phyloP scores from a whole-genome alignment of 1,140 invertebrate genomes.

The Drosophila micromelanica region DNA sequence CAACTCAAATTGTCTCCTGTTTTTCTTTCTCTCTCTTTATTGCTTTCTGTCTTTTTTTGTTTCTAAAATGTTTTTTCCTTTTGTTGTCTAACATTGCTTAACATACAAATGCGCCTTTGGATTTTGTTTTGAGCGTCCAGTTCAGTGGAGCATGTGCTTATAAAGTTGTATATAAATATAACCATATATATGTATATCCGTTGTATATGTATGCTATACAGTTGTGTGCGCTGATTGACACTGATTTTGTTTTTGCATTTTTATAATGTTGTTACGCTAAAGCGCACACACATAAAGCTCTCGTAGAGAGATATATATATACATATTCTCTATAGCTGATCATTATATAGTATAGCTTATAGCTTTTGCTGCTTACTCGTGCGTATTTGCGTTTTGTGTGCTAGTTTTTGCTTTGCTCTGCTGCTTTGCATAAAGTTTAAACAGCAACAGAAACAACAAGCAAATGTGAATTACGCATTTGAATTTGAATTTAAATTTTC shows the following conservation, averaged over 20 bases:
- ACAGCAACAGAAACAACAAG: neutral
- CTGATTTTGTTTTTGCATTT: constrained; percentile 37
- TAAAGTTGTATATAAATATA: constrained; percentile 29
- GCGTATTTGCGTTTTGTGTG: constrained; percentile 38
- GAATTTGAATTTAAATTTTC: constrained; percentile 17
- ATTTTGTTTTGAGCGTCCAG: constrained; percentile 44
- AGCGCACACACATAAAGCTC: constrained; percentile 33
- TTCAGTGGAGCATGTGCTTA: constrained; percentile 44
- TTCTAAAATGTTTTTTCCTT: constrained; percentile 20
- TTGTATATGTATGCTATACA: neutral
- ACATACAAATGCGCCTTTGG: constrained; percentile 37
- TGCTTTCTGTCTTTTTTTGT: neutral
- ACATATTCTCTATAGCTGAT: constrained; percentile 16
- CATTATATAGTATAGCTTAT: constrained; percentile 38
- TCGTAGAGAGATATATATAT: neutral
- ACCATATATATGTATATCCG: neutral
- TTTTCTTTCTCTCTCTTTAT: neutral
- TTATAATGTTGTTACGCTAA: constrained; percentile 23
- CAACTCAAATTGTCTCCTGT: constrained; percentile 24
- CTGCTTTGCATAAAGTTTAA: constrained; percentile 49
- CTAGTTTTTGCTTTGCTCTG: constrained; percentile 19
- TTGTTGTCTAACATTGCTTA: constrained; percentile 38
- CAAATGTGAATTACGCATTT: constrained; percentile 14
- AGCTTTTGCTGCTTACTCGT: constrained; percentile 45
- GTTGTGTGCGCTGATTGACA: constrained; percentile 40